Evolutionary conservation across 53 echinoderm and acorn worm genomes (phyloP), one percentile per base, ranked within the genome.

Genomic region (Holothuria leucospilota): DNA sequence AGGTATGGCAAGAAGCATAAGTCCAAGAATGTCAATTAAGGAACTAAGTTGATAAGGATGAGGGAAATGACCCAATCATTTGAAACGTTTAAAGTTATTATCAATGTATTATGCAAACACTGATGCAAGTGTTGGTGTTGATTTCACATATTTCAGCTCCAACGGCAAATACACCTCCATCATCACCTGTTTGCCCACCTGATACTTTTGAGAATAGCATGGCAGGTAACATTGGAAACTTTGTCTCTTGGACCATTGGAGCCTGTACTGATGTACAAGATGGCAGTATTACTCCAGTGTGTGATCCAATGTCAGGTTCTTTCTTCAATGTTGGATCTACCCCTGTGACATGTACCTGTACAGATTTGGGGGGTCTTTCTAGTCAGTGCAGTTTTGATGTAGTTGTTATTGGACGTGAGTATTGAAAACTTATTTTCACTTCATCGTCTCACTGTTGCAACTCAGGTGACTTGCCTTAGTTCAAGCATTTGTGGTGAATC

Each of bases 201-300:
- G 71, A 41, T 46, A n/a, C n/a, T 41, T n/a, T 46, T 13, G 71
- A 41, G 41, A 41, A 41, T 71, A 71, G 71, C 71, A 15, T 38
- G 20, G 15, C 16, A 14, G 71, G 71, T 4, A 71, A 71, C 40
- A n/a, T n/a, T n/a, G n/a, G n/a, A n/a, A n/a, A n/a, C n/a, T n/a
- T n/a, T n/a, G n/a, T n/a, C n/a, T n/a, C 38, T 14, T 71, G 71
- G 71, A 39, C 4, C 10, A 40, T 71, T 15, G 21, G 40, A 18
- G 16, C 8, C 29, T 71, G 71, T 16, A 39, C 11, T 11, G 71
- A 71, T 39, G 40, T 1, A 11, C 40, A 71, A 29, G 71, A 71
- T 71, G 39, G 1, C 6, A 38, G 39, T 23, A 71, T 71, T 39
- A 71, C 71, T 11, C 40, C 71, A 21, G 14, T 39, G 39, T 71